Base-by-base conservation (phyloP, 2,113 vertebrate species). In the Syngnathus typhle region DNA sequence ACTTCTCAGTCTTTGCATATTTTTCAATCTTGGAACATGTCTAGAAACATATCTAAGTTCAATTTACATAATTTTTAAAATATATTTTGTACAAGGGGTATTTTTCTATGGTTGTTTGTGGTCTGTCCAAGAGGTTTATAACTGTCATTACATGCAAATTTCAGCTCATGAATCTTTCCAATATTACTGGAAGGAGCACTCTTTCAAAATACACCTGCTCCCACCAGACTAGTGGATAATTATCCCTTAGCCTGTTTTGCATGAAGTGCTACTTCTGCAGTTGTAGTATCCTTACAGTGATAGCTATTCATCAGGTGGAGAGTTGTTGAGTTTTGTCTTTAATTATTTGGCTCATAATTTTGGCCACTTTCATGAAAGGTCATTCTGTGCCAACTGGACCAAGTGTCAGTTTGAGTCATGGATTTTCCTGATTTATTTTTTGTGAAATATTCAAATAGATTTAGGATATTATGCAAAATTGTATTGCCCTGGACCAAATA, bases 211-310 rank as follows among this genome's bases (percentile, higher is more conserved):
- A 73, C 23, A 36, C 56, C 63, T 65, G 67, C 73, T 56, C 67
- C 55, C 65, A 38, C 65, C 76, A 68, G 56, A 6, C 47, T n/a
- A 32, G 37, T 36, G 21, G 71, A 65, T 81, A 81, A 85, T 84
- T 80, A 69, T 72, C 70, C 75, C 68, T 73, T 68, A 72, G 67
- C 59, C 16, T 51, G 19, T 74, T 80, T 79, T 82, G 78, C 65
- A 74, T 60, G 65, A 44, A 44, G 55, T 39, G 9, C 6, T 55
- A 49, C 27, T 64, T 77, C 70, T 69, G 18, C 46, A 44, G 66
- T 51, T 55, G 36, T 43, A 12, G 36, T 52, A 51, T 54, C 7
- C 0, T 70, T 51, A 47, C 18, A 21, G 21, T 19, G 10, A 64
- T 46, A 46, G 21, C 65, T 6, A 1, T 2, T 44, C 49, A 69